Evolutionary conservation across 2,888 invertebrate species (phyloP).

Genomic region (Eucera pruinosa): DNA sequence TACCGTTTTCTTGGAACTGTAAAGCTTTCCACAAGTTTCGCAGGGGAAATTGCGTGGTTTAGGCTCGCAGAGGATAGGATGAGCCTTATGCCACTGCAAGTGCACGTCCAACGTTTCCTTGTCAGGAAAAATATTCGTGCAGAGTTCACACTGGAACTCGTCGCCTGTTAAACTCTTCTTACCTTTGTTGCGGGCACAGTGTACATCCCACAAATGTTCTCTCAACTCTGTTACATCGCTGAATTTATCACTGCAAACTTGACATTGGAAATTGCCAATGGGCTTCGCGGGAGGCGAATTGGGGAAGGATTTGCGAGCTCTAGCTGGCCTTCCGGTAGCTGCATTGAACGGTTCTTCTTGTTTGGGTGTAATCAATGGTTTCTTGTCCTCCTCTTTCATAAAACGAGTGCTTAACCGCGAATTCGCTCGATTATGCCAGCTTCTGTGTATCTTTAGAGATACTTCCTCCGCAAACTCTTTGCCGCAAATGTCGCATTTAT

Average conservation of each 20-base stretch:
- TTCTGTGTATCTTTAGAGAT: conserved; percentile 88
- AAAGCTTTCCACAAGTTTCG: conserved; percentile 88
- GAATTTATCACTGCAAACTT: conserved; percentile 87
- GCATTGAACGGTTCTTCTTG: neutral
- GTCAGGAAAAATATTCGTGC: conserved; percentile 85
- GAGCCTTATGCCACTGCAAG: conserved; percentile 85
- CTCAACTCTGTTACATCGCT: conserved; percentile 86
- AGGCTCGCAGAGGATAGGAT: conserved; percentile 77
- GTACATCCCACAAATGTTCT: conserved; percentile 87
- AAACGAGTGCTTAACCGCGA: conserved; percentile 74
- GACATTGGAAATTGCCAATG: conserved; percentile 85
- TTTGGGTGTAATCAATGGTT: neutral
- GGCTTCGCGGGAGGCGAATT: conserved; percentile 62
- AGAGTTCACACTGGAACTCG: conserved; percentile 83
- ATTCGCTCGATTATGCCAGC: conserved; percentile 86
- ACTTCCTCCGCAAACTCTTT: conserved; percentile 87
- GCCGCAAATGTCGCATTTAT: conserved; percentile 88
- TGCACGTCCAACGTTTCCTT: conserved; percentile 84
- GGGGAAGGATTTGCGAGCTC: conserved; percentile 79
- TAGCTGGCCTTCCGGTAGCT: conserved; percentile 71
- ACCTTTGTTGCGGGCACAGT: conserved; percentile 84
- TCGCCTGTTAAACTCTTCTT: conserved; percentile 76
- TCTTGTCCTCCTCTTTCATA: conserved; percentile 32
- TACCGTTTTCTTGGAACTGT: conserved; percentile 86
- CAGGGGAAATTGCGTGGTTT: conserved; percentile 85